A percentile compares a stretch with the other conserved stretches of the same genome.
phyloP scores from a whole-genome alignment of 2,113 vertebrate genomes.

The Syngnathus scovelli region DNA sequence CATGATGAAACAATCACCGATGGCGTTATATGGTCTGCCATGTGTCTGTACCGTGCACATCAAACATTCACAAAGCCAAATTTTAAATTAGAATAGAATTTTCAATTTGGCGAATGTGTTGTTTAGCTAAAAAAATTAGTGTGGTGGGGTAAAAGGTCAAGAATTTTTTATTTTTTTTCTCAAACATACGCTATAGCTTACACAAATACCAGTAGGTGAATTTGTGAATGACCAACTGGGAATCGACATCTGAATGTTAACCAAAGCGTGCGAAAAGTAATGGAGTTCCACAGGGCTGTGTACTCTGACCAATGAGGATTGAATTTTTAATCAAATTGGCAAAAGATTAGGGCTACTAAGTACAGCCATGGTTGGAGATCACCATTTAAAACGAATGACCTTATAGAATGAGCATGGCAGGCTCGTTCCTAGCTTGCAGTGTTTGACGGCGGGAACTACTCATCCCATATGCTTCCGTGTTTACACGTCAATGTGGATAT shows the following conservation, averaged over 20 bases:
- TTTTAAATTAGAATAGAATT: no score
- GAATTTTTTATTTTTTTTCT: no score
- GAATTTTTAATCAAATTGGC: not conserved
- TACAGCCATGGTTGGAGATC: not conserved
- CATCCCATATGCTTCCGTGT: not conserved
- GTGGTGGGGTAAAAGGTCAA: no score
- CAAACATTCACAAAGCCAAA: no score
- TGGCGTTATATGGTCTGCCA: no score
- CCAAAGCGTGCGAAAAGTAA: not conserved
- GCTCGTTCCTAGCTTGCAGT: not conserved
- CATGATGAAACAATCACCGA: no score
- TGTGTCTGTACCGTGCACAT: no score
- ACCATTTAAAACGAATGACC: not conserved
- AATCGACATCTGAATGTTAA: not conserved
- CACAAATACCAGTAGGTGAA: no score
- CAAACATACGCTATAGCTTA: not conserved
- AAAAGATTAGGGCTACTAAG: not conserved
- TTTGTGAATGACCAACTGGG: not conserved
- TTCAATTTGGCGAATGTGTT: no score
- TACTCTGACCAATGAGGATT: not conserved
- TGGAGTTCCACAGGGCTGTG: not conserved
- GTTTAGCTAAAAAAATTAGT: no score
- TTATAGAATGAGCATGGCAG: not conserved
- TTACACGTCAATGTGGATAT: constrained; percentile 12
- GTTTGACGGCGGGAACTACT: not conserved